Evolutionary conservation across 2,113 vertebrate species (phyloP).

Genomic region (Atrichornis clamosus): DNA sequence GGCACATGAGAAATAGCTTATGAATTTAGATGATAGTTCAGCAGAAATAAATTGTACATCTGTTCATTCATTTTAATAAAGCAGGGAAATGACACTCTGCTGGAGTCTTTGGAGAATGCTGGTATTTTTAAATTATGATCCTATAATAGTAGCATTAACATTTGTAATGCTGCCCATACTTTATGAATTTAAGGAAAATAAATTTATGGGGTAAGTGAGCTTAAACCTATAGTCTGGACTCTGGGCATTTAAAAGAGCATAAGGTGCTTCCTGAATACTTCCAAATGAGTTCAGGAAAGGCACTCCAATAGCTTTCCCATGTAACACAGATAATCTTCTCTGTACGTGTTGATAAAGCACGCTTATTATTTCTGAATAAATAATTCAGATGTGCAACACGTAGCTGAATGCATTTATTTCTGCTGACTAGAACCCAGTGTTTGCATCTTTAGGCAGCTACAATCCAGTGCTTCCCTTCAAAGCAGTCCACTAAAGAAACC

Average conservation of each 20-base stretch:
- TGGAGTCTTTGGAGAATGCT: conserved; percentile 65
- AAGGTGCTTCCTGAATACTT: conserved; percentile 19
- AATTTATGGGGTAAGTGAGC: conserved; percentile 62
- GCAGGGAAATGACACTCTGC: conserved; percentile 74
- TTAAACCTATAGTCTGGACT: conserved; percentile 16
- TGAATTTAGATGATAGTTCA: conserved; percentile 83
- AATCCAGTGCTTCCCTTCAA: conserved; percentile 24
- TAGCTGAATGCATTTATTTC: conserved; percentile 1
- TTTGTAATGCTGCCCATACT: conserved; percentile 68
- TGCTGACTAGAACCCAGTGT: conserved; percentile 9
- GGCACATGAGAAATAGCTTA: conserved; percentile 82
- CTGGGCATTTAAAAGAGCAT: conserved; percentile 46
- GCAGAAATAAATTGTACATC: conserved; percentile 81
- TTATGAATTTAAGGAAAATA: conserved; percentile 71
- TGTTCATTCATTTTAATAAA: conserved; percentile 88
- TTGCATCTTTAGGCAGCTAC: background rate
- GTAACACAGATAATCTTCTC: conserved; percentile 12
- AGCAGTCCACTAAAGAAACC: background rate
- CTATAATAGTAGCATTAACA: conserved; percentile 72
- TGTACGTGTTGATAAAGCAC: conserved; percentile 15
- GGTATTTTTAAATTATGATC: conserved; percentile 74
- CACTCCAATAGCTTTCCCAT: background rate
- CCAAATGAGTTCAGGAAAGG: conserved; percentile 32
- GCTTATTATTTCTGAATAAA: conserved; percentile 30
- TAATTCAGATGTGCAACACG: conserved; percentile 7